A percentile compares a stretch with the other conserved stretches of the same genome.
These are phyloP conservation scores for Eulemur coronatus DNA, from an alignment of 2,797 vertebrate species.

Conservation along the genomic window DNA sequence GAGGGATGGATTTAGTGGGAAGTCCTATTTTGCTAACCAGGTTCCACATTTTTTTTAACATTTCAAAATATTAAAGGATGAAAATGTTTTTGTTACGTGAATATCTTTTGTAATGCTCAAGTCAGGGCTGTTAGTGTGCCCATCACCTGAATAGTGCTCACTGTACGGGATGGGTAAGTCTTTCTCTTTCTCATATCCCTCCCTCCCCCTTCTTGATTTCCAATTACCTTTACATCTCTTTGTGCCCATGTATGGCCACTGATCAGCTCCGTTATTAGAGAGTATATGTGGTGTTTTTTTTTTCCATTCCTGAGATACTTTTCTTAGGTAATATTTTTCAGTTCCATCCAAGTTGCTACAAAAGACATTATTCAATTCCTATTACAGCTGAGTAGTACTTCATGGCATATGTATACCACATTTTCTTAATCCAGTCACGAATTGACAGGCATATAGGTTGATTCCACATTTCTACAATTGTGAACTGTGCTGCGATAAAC, in stretches of 20 bases:
- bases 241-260: background rate
- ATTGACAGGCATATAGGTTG: background rate
- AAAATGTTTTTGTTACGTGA: background rate
- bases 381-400: background rate
- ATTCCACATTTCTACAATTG: background rate
- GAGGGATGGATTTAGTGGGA: background rate
- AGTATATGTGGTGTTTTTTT: background rate
- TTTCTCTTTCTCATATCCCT: background rate
- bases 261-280: background rate
- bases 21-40: background rate
- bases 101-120: background rate
- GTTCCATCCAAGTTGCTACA: background rate
- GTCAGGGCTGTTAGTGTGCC: background rate
- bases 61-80: background rate
- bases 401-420: background rate
- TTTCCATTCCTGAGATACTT: background rate
- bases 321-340: background rate
- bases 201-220: background rate
- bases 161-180: background rate
- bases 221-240: background rate
- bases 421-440: background rate
- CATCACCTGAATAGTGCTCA: background rate
- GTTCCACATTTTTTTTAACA: background rate
- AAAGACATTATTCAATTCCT: background rate
- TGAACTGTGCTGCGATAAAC: background rate